phyloP scores from a whole-genome alignment of 2,113 vertebrate species.

The Menidia beryllina region DNA sequence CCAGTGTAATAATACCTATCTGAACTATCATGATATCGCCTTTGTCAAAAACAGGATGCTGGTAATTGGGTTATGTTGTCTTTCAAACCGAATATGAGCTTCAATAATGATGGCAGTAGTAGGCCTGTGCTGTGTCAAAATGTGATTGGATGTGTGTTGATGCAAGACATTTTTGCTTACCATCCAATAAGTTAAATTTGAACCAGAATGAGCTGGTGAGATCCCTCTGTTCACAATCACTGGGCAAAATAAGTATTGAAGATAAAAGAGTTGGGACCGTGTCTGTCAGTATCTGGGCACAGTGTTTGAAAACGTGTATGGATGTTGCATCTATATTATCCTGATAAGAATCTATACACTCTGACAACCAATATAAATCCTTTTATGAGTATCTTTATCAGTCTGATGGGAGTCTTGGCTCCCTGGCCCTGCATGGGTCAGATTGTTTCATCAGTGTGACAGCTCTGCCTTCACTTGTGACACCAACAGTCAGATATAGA shows the following conservation, averaged over 20 bases:
- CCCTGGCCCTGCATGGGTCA: conserved; percentile 64
- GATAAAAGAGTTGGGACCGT: conserved; percentile 45
- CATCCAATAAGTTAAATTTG: conserved; percentile 71
- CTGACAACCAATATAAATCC: conserved; percentile 79
- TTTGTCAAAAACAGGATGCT: conserved; percentile 63
- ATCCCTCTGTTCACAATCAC: conserved; percentile 51
- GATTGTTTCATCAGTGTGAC: conserved; percentile 76
- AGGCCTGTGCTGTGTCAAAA: conserved; percentile 57
- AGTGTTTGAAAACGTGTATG: conserved; percentile 26
- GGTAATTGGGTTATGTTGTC: conserved; percentile 70
- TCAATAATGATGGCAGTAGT: conserved; percentile 61
- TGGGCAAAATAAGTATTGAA: conserved; percentile 51
- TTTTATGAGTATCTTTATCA: conserved; percentile 80
- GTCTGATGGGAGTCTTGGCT: conserved; percentile 58
- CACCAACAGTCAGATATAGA: conserved; percentile 42
- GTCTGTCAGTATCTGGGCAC: conserved; percentile 19
- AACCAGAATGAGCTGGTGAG: conserved; percentile 65
- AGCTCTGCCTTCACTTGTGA: conserved; percentile 59
- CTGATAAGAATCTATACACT: conserved; percentile 71
- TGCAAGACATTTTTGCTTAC: conserved; percentile 64
- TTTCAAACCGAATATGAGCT: conserved; percentile 64
- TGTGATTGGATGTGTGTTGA: conserved; percentile 54
- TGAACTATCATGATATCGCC: conserved; percentile 31
- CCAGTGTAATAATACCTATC: conserved; percentile 41
- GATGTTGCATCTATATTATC: conserved; percentile 65